A percentile compares a stretch with the other conserved stretches of the same genome.
These are phyloP conservation scores for Carollia perspicillata DNA, from an alignment of 2,113 vertebrate species.

Conservation along the genomic window DNA sequence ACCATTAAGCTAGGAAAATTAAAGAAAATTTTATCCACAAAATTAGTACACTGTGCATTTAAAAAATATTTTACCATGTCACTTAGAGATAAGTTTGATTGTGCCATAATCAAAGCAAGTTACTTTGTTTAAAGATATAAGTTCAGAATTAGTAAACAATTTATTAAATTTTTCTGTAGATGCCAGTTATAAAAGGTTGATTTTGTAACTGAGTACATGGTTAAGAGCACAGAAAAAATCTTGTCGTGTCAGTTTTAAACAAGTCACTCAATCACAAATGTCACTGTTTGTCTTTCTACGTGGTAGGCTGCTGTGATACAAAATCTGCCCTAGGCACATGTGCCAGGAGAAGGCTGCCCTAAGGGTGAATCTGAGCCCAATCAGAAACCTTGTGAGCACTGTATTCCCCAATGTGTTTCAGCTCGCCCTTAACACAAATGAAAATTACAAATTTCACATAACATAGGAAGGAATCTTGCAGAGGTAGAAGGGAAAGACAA, in stretches of 20 bases:
- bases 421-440: not conserved
- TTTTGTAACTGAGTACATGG: not conserved
- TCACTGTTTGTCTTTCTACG: not conserved
- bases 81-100: not conserved
- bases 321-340: not conserved
- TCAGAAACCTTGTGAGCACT: not conserved
- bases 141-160: not conserved
- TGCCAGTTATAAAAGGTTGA: not conserved
- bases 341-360: fast-evolving
- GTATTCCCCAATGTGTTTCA: not conserved
- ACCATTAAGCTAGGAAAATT: not conserved
- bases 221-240: not conserved
- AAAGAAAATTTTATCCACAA: not conserved
- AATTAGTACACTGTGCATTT: not conserved
- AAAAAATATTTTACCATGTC: not conserved
- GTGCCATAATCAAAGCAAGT: not conserved
- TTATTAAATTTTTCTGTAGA: not conserved
- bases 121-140: not conserved
- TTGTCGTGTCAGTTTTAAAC: not conserved
- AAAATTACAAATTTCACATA: not conserved
- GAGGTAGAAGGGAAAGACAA: not conserved
- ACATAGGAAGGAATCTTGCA: not conserved
- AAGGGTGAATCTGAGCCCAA: not conserved
- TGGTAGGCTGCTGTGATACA: not conserved
- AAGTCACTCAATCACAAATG: not conserved